These are phyloP conservation scores for Austrolebias charrua DNA, from an alignment of 2,797 vertebrate genomes.

Conservation along the genomic window DNA sequence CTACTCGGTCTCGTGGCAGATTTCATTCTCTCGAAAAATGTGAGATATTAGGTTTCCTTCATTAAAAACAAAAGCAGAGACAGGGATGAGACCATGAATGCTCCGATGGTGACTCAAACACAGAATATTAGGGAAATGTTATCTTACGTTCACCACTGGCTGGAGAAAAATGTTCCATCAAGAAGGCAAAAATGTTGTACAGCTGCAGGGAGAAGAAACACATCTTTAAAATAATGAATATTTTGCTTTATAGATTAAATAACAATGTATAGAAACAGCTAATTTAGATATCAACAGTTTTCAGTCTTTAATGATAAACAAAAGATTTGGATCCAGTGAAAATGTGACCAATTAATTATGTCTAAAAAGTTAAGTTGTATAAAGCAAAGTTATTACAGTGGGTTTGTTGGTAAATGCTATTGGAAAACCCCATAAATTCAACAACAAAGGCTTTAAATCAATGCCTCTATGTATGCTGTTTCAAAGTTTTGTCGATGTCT, in stretches of 20 bases:
- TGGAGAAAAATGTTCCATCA: constrained; percentile 89
- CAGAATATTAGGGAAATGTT: neutral
- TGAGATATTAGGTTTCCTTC: constrained; percentile 88
- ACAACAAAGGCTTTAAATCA: too few species aligned
- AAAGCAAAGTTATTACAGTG: too few species aligned
- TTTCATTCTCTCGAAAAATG: constrained; percentile 83
- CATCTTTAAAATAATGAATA: neutral
- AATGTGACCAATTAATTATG: too few species aligned
- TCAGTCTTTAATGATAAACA: too few species aligned
- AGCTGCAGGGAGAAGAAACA: constrained; percentile 75
- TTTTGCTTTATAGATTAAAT: neutral
- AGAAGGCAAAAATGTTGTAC: constrained; percentile 89
- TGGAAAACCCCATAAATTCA: too few species aligned
- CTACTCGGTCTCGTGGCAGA: constrained; percentile 76
- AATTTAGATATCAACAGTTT: too few species aligned
- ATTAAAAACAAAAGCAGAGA: constrained; percentile 8
- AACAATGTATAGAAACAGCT: too few species aligned
- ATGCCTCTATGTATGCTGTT: too few species aligned
- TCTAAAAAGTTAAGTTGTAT: too few species aligned
- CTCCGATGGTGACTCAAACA: neutral
- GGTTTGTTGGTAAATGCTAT: too few species aligned
- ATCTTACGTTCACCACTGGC: constrained; percentile 86
- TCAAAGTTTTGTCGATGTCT: too few species aligned
- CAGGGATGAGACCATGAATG: constrained; percentile 18
- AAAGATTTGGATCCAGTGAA: too few species aligned